phyloP scores from a whole-genome alignment of 2,113 vertebrate genomes.

The Rhodinocichla rosea region DNA sequence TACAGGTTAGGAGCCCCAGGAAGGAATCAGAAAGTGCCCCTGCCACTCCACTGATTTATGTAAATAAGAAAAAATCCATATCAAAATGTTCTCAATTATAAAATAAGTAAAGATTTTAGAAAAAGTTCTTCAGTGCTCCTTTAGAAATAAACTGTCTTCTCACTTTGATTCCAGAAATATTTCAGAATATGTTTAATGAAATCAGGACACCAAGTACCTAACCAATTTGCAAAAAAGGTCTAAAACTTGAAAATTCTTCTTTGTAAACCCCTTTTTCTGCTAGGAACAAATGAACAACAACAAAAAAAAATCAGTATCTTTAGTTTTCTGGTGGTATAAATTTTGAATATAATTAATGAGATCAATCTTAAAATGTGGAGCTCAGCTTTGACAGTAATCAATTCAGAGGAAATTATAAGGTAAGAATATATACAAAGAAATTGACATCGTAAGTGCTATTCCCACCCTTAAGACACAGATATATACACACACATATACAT shows the following conservation, averaged over 20 bases:
- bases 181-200: not conserved
- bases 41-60: accelerated
- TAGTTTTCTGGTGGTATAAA: not conserved
- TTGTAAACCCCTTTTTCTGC: not conserved
- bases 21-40: not conserved
- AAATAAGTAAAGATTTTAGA: not conserved
- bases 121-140: not conserved
- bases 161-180: not conserved
- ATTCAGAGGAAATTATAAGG: not conserved
- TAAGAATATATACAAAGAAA: not conserved
- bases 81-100: not conserved
- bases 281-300: not conserved
- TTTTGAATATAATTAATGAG: not conserved
- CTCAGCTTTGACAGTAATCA: not conserved
- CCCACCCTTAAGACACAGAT: not conserved
- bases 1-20: not conserved
- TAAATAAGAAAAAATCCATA: not conserved
- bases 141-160: not conserved
- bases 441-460: not conserved
- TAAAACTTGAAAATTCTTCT: not conserved
- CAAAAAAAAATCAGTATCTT: not conserved
- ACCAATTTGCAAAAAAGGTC: not conserved
- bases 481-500: not conserved
- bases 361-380: not conserved
- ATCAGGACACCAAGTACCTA: not conserved